Evolutionary conservation across 2,113 vertebrate species (phyloP).

Genomic region (Pollimyrus isidori): DNA sequence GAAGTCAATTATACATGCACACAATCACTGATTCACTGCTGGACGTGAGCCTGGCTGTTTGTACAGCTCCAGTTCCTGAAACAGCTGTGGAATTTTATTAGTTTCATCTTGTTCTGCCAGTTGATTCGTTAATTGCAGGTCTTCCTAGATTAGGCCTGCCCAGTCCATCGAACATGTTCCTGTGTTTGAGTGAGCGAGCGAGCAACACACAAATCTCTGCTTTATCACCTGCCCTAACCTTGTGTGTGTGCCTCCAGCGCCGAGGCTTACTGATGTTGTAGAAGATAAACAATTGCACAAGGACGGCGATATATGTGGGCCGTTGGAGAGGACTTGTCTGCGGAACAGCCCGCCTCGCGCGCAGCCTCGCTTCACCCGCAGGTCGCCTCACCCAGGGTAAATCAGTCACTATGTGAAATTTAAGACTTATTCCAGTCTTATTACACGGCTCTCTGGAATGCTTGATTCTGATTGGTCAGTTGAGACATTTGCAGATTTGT

Average conservation of each 20-base stretch:
- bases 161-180: not conserved
- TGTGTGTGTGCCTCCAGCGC: not conserved
- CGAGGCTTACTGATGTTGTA: not conserved
- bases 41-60: not conserved
- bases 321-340: not conserved
- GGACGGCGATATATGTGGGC: not conserved
- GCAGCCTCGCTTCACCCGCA: no score
- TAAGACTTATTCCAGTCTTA: not conserved
- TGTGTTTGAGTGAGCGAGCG: not conserved
- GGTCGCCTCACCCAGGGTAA: not conserved
- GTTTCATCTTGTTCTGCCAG: not conserved
- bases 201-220: not conserved
- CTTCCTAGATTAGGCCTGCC: not conserved
- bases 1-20: not conserved
- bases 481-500: no score
- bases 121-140: not conserved
- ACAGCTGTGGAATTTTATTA: not conserved
- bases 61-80: not conserved
- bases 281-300: not conserved
- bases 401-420: not conserved
- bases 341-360: not conserved
- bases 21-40: not conserved
- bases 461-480: no score
- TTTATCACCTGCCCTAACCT: not conserved
- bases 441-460: no score